Conservation (phyloP, 2,888 invertebrate genomes). For the Nymphalis polychloros region DNA sequence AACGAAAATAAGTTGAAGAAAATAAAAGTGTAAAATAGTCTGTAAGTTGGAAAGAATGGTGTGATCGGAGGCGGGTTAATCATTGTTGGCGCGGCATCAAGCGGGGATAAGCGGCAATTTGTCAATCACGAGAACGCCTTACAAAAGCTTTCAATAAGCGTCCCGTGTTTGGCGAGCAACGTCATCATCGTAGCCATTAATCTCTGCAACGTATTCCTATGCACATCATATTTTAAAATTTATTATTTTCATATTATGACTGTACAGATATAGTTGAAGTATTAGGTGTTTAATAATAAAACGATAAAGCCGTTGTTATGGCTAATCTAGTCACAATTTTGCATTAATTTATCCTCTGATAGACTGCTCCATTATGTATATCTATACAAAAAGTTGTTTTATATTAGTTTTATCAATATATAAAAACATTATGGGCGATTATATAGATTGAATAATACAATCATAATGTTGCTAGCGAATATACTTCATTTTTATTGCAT, state of each 20-base stretch:
- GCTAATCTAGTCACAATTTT: no score
- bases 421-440: neutral
- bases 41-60: constrained; percentile 16
- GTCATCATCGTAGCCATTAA: constrained; percentile 26
- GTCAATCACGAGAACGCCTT: constrained; percentile 60
- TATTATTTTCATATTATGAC: neutral
- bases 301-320: no score
- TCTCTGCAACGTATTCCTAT: constrained; percentile 23
- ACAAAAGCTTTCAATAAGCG: constrained; percentile 40
- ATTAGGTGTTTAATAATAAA: no score
- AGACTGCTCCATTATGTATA: no score
- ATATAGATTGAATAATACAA: constrained; percentile 6
- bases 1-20: neutral
- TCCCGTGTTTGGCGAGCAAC: constrained; percentile 26
- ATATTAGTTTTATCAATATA: no score
- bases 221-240: constrained; percentile 16
- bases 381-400: no score
- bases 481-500: constrained; percentile 45
- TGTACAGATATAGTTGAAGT: no score
- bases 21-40: constrained; percentile 1
- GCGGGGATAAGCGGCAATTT: constrained; percentile 68
- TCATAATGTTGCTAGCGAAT: constrained; percentile 30
- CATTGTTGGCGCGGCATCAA: constrained; percentile 53
- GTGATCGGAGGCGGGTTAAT: constrained; percentile 26
- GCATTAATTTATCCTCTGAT: no score